Evolutionary conservation across 2,888 invertebrate species (phyloP), one percentile per base, ranked within the genome.

Genomic region (Nomada goodeniana): DNA sequence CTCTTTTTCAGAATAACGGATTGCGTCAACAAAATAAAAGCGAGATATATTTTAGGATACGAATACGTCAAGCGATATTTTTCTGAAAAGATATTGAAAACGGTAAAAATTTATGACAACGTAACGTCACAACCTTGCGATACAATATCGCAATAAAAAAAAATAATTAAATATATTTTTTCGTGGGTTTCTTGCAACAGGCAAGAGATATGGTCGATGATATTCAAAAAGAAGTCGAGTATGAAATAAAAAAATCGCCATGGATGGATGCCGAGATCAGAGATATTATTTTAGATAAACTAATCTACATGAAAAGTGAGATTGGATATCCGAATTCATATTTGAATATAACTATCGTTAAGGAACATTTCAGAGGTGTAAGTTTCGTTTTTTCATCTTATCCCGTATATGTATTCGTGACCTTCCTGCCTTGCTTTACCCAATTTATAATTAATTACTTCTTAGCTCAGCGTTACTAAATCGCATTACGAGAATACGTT

Each of bases 321-420:
- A 95, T 96, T 76, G 96, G 95, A 1, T 96, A 95, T 89, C 95
- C 96, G 9, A 94, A 95, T 76, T 95, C 95, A 91, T 94, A 95
- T 77, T 90, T 93, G 29, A 94, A 95, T 87, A 91, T 92, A n/a
- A 91, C 92, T 7, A 91, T 94, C 67, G 90, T 96, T 53, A 94
- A 95, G 82, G 91, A 93, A 13, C 94, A 94, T 88, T 95, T 95
- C 86, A 91, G 92, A 76, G 94, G 94, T 80, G 95, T 95, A 91
- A 91, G 94, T 91, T 76, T 52, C 5, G 53, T 42, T 3, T 29
- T 44, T 74, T 91, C 4, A 73, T 7, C n/a, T 4, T 36, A 15
- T 57, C 42, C 23, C 20, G 2, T 0, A 11, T 61, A 55, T 7
- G 13, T 61, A 76, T 44, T 23, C 50, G 9, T 3, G 18, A 2